Evolutionary conservation across 2,113 vertebrate genomes (phyloP).

Genomic region (Vicugna pacos): DNA sequence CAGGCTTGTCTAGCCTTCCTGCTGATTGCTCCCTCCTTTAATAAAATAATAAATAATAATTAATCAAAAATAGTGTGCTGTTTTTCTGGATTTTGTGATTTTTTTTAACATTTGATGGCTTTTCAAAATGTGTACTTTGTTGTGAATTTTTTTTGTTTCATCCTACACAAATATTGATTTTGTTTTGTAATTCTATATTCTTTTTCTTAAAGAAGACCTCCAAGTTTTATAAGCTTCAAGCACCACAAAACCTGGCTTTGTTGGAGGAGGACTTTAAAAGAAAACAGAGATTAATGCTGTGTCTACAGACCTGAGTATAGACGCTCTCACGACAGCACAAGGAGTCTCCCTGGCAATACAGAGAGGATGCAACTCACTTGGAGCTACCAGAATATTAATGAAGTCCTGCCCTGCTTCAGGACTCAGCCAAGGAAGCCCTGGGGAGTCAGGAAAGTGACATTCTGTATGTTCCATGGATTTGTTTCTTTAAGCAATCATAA

Average conservation of each 20-base stretch:
- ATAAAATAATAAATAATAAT: neutral
- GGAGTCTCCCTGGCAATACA: neutral
- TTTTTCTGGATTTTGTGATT: neutral
- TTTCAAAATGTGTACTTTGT: neutral
- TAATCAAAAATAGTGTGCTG: neutral
- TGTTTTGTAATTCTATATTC: neutral
- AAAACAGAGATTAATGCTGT: neutral
- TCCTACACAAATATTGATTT: neutral
- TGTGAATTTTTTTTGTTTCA: neutral
- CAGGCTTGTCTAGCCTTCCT: neutral
- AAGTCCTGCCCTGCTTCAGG: neutral
- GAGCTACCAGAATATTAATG: neutral
- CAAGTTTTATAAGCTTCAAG: neutral
- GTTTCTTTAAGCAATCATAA: conserved; percentile 53
- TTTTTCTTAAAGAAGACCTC: neutral
- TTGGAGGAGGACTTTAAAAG: neutral
- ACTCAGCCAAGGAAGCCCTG: neutral
- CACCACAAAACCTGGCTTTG: neutral
- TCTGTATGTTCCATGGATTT: neutral
- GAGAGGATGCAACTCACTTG: neutral
- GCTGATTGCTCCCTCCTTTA: neutral
- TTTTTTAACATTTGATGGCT: neutral
- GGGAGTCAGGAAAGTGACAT: neutral
- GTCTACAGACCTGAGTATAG: neutral
- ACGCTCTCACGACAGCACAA: neutral